A percentile compares a stretch with the other conserved stretches of the same genome.
Evolutionary conservation across 2,113 vertebrate species (phyloP).

Genomic region (Misgurnus anguillicaudatus): DNA sequence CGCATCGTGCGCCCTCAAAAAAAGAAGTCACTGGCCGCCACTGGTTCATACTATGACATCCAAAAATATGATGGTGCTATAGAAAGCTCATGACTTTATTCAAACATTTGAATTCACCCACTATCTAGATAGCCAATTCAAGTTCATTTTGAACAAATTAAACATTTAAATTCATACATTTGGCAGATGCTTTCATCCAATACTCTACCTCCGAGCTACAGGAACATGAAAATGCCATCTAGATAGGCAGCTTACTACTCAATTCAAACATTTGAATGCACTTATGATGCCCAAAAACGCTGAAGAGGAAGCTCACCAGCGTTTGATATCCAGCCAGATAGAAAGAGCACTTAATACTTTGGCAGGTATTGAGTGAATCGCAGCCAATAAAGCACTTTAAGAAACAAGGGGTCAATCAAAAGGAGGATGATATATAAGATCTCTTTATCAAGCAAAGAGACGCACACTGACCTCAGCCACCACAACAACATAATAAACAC

Average conservation of each 20-base stretch:
- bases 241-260: neutral
- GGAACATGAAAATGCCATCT: neutral
- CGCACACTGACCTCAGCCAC: constrained; percentile 21
- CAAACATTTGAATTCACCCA: neutral
- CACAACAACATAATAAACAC: constrained; percentile 22
- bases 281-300: constrained; percentile 12
- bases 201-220: no score
- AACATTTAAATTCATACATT: no score
- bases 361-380: constrained; percentile 50
- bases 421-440: constrained; percentile 64
- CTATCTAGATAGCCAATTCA: neutral
- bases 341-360: constrained; percentile 65
- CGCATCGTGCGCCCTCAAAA: no score
- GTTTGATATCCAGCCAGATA: constrained; percentile 57
- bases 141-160: no score
- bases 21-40: no score
- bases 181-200: no score
- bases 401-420: constrained; percentile 78
- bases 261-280: neutral
- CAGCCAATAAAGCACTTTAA: constrained; percentile 78
- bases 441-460: constrained; percentile 56
- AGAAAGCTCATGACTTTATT: neutral
- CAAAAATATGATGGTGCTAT: no score
- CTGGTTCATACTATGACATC: no score
- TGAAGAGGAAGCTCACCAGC: neutral